Conservation (phyloP, 2,888 invertebrate genomes). For the Pyrochroa serraticornis region DNA sequence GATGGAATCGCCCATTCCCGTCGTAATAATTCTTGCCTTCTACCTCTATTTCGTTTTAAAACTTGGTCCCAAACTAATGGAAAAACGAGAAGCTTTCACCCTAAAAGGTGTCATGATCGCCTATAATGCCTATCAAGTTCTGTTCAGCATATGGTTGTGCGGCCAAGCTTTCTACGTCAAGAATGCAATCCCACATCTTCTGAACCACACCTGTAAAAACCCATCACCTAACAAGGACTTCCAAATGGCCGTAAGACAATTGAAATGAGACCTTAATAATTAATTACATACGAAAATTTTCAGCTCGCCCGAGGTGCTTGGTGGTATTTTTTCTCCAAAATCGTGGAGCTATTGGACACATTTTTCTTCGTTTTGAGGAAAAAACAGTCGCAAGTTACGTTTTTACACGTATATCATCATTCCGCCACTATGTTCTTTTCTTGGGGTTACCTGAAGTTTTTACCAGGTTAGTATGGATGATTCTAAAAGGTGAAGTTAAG, state of each 20-base stretch:
- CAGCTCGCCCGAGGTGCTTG: slow-evolving; percentile 71
- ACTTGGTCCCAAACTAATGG: slow-evolving; percentile 78
- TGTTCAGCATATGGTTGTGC: slow-evolving; percentile 79
- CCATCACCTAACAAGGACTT: slow-evolving; percentile 44
- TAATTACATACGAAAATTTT: slow-evolving; percentile 32
- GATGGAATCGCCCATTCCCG: slow-evolving; percentile 77
- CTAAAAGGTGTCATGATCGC: slow-evolving; percentile 73
- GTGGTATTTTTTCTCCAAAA: slow-evolving; percentile 82
- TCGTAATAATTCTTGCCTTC: slow-evolving; percentile 66
- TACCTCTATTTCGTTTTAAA: slow-evolving; percentile 78
- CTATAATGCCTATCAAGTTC: slow-evolving; percentile 89
- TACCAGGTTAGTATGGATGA: slow-evolving; percentile 64
- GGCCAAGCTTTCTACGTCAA: slow-evolving; percentile 54
- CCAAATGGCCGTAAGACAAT: slow-evolving; percentile 42
- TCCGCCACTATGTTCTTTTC: slow-evolving; percentile 78
- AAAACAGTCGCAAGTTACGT: slow-evolving; percentile 86
- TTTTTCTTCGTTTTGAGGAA: slow-evolving; percentile 90
- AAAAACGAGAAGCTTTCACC: slow-evolving; percentile 73
- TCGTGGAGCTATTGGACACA: slow-evolving; percentile 79
- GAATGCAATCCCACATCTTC: slow-evolving; percentile 39
- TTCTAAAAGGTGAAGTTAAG: not conserved
- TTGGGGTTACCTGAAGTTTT: slow-evolving; percentile 80
- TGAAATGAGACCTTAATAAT: not conserved
- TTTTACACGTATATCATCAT: slow-evolving; percentile 90
- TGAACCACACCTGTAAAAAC: slow-evolving; percentile 46